Percentiles rank a stretch among this genome's conserved stretches.
phyloP scores from a whole-genome alignment of 2,113 vertebrate genomes.

The Mesitornis unicolor region DNA sequence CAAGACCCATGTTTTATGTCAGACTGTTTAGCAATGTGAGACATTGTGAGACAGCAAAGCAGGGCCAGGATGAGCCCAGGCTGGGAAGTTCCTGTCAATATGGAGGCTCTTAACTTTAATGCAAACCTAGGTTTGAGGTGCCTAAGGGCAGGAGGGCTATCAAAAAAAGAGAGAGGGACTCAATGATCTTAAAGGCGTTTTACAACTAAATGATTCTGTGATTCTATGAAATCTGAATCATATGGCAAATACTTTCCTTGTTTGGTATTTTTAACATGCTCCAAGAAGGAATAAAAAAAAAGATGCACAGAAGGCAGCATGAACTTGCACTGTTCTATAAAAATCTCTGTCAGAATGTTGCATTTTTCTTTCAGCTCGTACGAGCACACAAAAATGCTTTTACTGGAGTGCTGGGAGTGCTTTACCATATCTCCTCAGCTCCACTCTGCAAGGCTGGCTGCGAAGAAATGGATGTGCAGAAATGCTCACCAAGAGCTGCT shows the following conservation, averaged over 20 bases:
- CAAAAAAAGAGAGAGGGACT: not conserved
- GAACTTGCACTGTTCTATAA: not conserved
- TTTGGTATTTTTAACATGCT: not conserved
- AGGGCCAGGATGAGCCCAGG: not conserved
- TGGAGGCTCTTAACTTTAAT: not conserved
- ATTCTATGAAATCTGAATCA: not conserved
- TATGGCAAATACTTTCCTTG: not conserved
- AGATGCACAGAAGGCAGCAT: not conserved
- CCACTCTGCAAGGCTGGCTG: not conserved
- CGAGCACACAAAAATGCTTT: not conserved
- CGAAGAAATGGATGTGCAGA: not conserved
- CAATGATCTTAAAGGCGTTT: too few species aligned
- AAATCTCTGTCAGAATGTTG: not conserved
- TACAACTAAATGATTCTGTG: too few species aligned
- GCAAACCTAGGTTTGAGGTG: not conserved
- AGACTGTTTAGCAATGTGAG: not conserved
- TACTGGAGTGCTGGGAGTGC: not conserved
- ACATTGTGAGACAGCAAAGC: not conserved
- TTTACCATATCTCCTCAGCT: not conserved
- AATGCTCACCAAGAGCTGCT: not conserved
- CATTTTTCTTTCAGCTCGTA: not conserved
- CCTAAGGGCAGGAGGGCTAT: not conserved
- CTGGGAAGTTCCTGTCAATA: not conserved
- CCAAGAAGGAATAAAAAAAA: not conserved
- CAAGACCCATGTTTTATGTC: not conserved